Conservation (phyloP, 2,113 vertebrate species). For the Verasper variegatus region DNA sequence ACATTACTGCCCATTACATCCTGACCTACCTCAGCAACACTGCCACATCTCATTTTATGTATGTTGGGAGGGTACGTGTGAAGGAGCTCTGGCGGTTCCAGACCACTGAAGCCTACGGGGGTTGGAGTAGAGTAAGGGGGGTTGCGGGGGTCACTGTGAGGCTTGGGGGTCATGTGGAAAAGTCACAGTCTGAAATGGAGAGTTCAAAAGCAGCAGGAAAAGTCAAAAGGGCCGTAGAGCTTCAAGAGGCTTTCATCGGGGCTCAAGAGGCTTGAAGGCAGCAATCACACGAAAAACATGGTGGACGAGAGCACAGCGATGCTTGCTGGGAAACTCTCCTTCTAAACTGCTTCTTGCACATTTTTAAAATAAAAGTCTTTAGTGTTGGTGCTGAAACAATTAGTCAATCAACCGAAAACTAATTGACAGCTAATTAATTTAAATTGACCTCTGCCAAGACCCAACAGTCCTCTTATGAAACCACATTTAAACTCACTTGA, state of each 20-base stretch:
- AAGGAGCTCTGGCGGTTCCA: slow-evolving; percentile 69
- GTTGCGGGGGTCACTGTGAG: slow-evolving; percentile 45
- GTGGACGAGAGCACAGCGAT: slow-evolving; percentile 17
- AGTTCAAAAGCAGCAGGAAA: slow-evolving; percentile 77
- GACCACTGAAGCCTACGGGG: slow-evolving; percentile 64
- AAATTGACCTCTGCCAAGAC: too few relatives aligned
- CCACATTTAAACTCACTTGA: too few relatives aligned
- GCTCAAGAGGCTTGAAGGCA: slow-evolving; percentile 49
- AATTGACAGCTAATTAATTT: neutral
- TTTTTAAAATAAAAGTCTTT: neutral
- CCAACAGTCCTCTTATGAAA: too few relatives aligned
- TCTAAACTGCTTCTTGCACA: neutral
- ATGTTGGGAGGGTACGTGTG: slow-evolving; percentile 59
- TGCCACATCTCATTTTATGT: slow-evolving; percentile 80
- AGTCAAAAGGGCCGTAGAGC: slow-evolving; percentile 70
- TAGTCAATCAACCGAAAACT: too few relatives aligned
- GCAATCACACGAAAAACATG: slow-evolving; percentile 29
- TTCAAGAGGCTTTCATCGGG: slow-evolving; percentile 61
- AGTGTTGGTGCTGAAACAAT: too few relatives aligned
- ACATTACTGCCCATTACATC: slow-evolving; percentile 78
- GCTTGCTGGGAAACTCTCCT: slow-evolving; percentile 18
- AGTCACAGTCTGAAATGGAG: slow-evolving; percentile 77
- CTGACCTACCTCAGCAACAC: slow-evolving; percentile 81
- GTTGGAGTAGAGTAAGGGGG: slow-evolving; percentile 2
- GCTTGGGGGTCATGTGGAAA: slow-evolving; percentile 78